Conservation (phyloP, 2,888 invertebrate genomes). For the Saturnia japonica region DNA sequence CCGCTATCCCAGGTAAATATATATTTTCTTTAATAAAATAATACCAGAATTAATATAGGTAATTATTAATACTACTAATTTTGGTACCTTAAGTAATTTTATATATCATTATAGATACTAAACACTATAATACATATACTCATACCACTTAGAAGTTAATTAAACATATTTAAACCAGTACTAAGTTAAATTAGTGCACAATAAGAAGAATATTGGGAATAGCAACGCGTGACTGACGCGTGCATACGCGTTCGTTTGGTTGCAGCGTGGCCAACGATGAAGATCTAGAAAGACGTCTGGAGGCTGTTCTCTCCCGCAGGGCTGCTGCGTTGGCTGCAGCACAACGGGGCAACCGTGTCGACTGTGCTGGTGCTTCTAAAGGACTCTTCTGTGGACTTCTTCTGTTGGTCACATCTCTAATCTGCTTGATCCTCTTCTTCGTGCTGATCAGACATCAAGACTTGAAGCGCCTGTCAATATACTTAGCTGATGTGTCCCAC, state of each 20-base stretch:
- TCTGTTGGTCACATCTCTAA: slow-evolving; percentile 93
- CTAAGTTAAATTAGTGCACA: neutral
- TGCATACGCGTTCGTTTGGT: slow-evolving; percentile 75
- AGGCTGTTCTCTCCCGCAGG: slow-evolving; percentile 92
- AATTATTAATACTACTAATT: neutral
- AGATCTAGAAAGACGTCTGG: slow-evolving; percentile 93
- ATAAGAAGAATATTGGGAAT: slow-evolving; percentile 19
- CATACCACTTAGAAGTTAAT: neutral
- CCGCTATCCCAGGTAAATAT: slow-evolving; percentile 88
- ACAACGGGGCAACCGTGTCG: slow-evolving; percentile 91
- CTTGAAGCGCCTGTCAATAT: slow-evolving; percentile 92
- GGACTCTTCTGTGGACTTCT: slow-evolving; percentile 96
- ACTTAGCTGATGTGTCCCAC: slow-evolving; percentile 95
- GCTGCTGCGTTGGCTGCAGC: slow-evolving; percentile 93
- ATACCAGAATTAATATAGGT: neutral
- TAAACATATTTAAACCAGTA: neutral
- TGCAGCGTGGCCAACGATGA: slow-evolving; percentile 86
- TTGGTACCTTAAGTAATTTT: neutral
- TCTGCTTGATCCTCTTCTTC: slow-evolving; percentile 97
- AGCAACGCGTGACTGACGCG: slow-evolving; percentile 47
- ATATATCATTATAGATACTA: neutral
- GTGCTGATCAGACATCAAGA: slow-evolving; percentile 94
- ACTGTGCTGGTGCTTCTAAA: slow-evolving; percentile 97
- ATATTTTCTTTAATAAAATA: neutral
- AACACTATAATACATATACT: neutral